A percentile compares a stretch with the other conserved stretches of the same genome.
Evolutionary conservation across 1,140 invertebrate genomes (phyloP).

Genomic region (Drosophila watanabei): DNA sequence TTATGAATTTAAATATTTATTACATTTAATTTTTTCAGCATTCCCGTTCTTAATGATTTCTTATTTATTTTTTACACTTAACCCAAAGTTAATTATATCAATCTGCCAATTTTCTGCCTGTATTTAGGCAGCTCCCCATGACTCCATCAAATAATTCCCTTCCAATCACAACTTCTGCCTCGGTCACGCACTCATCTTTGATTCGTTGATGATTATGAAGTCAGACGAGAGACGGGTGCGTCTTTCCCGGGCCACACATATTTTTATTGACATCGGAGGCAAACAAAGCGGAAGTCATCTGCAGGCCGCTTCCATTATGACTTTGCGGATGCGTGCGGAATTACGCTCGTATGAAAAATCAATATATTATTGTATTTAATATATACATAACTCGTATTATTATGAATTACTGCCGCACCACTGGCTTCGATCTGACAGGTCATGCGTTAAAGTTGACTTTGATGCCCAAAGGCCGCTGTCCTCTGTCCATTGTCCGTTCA

Average conservation of each 20-base stretch:
- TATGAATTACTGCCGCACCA: slow-evolving; percentile 71
- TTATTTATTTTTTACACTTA: not conserved
- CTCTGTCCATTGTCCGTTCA: not conserved
- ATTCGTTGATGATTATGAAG: slow-evolving; percentile 66
- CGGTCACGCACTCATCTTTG: slow-evolving; percentile 48
- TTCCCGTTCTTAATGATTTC: not conserved
- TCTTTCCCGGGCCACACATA: slow-evolving; percentile 40
- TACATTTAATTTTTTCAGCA: not conserved
- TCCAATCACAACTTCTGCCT: slow-evolving; percentile 41
- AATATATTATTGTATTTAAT: slow-evolving; percentile 80
- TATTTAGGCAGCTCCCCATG: not conserved
- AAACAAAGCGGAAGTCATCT: slow-evolving; percentile 60
- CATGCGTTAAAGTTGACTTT: slow-evolving; percentile 56
- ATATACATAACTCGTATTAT: slow-evolving; percentile 68
- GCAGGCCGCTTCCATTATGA: slow-evolving; percentile 31
- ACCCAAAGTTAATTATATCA: not conserved
- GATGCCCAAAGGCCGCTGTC: slow-evolving; percentile 10
- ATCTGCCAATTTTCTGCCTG: not conserved
- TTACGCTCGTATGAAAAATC: slow-evolving; percentile 65
- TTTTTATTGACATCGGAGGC: slow-evolving; percentile 58
- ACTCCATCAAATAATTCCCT: slow-evolving; percentile 17
- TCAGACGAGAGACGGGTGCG: slow-evolving; percentile 13
- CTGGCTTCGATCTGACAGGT: slow-evolving; percentile 33
- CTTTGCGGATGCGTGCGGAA: slow-evolving; percentile 33
- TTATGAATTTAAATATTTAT: not conserved